Evolutionary conservation across 2,797 vertebrate genomes (phyloP).

Genomic region (Adrianichthys oophorus): DNA sequence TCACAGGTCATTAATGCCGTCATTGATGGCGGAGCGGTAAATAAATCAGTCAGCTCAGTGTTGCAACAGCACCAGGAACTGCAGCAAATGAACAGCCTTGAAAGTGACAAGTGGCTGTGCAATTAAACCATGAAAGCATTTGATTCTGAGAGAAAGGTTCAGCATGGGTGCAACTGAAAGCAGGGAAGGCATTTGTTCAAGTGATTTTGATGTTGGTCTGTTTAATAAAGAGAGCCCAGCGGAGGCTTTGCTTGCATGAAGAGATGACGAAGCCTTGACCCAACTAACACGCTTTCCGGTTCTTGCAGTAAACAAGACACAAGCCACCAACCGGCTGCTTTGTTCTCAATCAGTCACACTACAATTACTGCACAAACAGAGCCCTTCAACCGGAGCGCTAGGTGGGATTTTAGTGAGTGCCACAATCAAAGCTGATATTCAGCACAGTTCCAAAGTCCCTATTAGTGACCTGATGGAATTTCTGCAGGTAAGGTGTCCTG

Average conservation of each 20-base stretch:
- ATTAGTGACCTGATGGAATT: conserved; percentile 26
- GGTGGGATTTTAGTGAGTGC: conserved; percentile 6
- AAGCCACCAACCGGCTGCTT: background rate
- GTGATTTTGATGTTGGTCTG: conserved; percentile 11
- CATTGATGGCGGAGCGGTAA: conserved; percentile 13
- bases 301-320: conserved; percentile 13
- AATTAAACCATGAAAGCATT: background rate
- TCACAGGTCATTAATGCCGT: conserved; percentile 35
- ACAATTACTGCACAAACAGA: conserved; percentile 27
- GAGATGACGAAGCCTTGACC: conserved; percentile 54
- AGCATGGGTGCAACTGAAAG: background rate
- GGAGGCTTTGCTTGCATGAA: conserved; percentile 23
- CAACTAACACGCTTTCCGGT: conserved; percentile 24
- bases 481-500: conserved; percentile 8
- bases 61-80: background rate
- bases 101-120: background rate
- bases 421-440: conserved; percentile 37
- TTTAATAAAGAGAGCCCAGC: conserved; percentile 21
- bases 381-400: conserved; percentile 3
- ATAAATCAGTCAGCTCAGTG: background rate
- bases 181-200: background rate
- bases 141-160: background rate
- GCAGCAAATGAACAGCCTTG: background rate
- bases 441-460: background rate
- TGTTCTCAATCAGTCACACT: conserved; percentile 30